Base-by-base conservation (phyloP, 2,888 invertebrate species). In the Scelioninae gen. 1 region DNA sequence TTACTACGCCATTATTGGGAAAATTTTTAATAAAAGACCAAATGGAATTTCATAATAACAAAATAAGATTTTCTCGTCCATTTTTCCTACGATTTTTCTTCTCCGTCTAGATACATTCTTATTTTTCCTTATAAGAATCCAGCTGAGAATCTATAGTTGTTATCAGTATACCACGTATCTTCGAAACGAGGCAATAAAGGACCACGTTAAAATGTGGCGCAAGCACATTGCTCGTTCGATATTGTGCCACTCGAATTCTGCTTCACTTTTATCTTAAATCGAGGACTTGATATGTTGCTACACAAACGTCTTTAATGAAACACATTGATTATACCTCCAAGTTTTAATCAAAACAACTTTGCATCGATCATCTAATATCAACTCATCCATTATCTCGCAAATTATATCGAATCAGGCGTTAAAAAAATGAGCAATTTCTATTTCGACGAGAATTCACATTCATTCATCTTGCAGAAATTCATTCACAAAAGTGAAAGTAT, bases 271-370 rank as follows among this genome's bases (percentile, higher is more conserved):
- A 60, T 60, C 40, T 60, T 29, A 15, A 40, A 60, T 60, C 43
- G 43, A 60, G 13, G 43, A 60, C 29, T 43, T 43, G 29, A 60
- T 43, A 60, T 60, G 43, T 60, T 43, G 60, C 43, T 23, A 43
- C 60, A 60, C 60, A 60, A 60, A 60, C 60, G 60, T 60, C 60
- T 60, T 60, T 60, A 60, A 60, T 43, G 60, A 60, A 60, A n/a
- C 40, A 29, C 40, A 34, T 29, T 60, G 60, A 60, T 60, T 40
- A 43, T 23, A 7, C 11, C 40, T 8, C 40, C 7, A 40, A 40
- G 40, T 11, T 9, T 49, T 15, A 58, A 23, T 40, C n/a, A 58
- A 58, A 23, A 23, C n/a, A n/a, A n/a, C n/a, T n/a, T n/a, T n/a
- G n/a, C n/a, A n/a, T n/a, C n/a, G n/a, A n/a, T n/a, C n/a, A n/a